A percentile compares a stretch with the other conserved stretches of the same genome.
Conservation (phyloP, 1,140 invertebrate species). For the Wiebesia pumilae region DNA sequence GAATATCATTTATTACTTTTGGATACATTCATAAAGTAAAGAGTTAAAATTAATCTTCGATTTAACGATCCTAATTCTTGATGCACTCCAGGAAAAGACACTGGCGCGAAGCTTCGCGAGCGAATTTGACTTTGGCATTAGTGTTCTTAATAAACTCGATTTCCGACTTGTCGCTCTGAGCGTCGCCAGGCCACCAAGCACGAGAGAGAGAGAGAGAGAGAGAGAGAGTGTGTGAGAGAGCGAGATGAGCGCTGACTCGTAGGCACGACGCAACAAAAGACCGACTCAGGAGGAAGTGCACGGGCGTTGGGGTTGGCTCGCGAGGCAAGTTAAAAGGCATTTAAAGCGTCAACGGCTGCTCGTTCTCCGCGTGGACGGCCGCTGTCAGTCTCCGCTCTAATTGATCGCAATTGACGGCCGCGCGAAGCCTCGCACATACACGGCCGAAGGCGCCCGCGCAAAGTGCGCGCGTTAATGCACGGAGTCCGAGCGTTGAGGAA, state of each 20-base stretch:
- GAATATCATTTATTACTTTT: too few species aligned
- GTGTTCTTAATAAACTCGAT: slow-evolving; percentile 18
- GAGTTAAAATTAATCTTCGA: not conserved
- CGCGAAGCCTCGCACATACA: slow-evolving; percentile 72
- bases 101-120: too few species aligned
- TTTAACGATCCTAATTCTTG: not conserved
- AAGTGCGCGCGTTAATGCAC: slow-evolving; percentile 24
- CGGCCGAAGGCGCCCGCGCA: slow-evolving; percentile 49
- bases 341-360: slow-evolving; percentile 57
- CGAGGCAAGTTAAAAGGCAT: slow-evolving; percentile 67
- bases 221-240: too few species aligned
- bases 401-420: slow-evolving; percentile 75
- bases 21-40: too few species aligned
- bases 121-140: too few species aligned
- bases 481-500: too few species aligned
- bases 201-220: too few species aligned
- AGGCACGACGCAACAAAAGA: not conserved
- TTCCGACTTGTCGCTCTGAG: slow-evolving; percentile 5
- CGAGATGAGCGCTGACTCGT: not conserved
- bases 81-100: too few species aligned
- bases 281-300: slow-evolving; percentile 65
- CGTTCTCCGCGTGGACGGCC: slow-evolving; percentile 57
- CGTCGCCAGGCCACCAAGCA: too few species aligned
- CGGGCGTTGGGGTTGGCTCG: slow-evolving; percentile 56
- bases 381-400: slow-evolving; percentile 75